Percentiles rank a stretch among this genome's conserved stretches.
Evolutionary conservation across 2,888 invertebrate species (phyloP).

Genomic region (Gnatocerus cornutus): DNA sequence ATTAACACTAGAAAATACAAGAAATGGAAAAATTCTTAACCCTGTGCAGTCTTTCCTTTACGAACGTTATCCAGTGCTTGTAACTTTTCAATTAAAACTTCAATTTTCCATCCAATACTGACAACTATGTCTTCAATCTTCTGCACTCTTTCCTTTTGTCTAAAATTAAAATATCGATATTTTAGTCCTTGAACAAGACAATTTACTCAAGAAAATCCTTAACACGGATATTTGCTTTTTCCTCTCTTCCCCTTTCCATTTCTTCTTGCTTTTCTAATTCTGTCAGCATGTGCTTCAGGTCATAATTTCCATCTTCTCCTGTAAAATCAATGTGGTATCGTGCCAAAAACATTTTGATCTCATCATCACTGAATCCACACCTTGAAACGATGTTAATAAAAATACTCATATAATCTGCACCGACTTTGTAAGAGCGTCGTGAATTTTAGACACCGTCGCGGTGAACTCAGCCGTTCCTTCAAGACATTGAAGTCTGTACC

Average conservation of each 20-base stretch:
- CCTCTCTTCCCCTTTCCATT: neutral
- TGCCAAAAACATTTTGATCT: slow-evolving; percentile 80
- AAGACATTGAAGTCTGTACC: slow-evolving; percentile 55
- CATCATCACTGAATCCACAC: slow-evolving; percentile 77
- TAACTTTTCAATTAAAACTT: slow-evolving; percentile 60
- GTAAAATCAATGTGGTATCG: slow-evolving; percentile 75
- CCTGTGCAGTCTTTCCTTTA: neutral
- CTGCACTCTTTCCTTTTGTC: slow-evolving; percentile 64
- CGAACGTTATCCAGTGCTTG: slow-evolving; percentile 54
- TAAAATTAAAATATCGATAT: slow-evolving; percentile 51
- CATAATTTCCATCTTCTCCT: slow-evolving; percentile 60
- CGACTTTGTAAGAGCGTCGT: slow-evolving; percentile 65
- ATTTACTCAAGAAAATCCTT: neutral
- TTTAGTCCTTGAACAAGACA: slow-evolving; percentile 53
- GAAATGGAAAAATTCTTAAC: no score
- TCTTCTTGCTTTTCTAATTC: slow-evolving; percentile 53
- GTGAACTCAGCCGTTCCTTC: slow-evolving; percentile 59
- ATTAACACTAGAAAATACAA: no score
- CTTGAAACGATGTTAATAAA: slow-evolving; percentile 63
- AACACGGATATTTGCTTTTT: neutral
- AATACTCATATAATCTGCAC: slow-evolving; percentile 11
- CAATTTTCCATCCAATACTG: slow-evolving; percentile 57
- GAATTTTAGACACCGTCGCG: slow-evolving; percentile 64
- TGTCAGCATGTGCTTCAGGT: slow-evolving; percentile 58
- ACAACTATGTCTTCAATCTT: slow-evolving; percentile 60